Evolutionary conservation across 2,113 vertebrate species (phyloP).

Genomic region (Sphaerodactylus townsendi): DNA sequence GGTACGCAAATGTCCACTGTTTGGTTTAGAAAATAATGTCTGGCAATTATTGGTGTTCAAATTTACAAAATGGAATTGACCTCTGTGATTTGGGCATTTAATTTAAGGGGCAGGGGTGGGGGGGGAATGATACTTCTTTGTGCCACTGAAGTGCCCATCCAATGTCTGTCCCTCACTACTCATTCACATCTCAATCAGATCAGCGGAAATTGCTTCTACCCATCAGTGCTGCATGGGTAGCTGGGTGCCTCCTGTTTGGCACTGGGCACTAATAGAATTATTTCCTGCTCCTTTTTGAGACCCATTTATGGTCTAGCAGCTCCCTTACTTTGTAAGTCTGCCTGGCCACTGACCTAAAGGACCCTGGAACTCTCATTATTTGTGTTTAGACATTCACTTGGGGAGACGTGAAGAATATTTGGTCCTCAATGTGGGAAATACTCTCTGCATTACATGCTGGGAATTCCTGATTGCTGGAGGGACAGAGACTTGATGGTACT

Average conservation of each 20-base stretch:
- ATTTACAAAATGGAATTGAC: not conserved
- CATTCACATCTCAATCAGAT: too few species aligned
- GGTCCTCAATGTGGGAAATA: not conserved
- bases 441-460: not conserved
- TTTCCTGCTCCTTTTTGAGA: not conserved
- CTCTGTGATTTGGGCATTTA: not conserved
- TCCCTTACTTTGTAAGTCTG: not conserved
- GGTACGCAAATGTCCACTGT: constrained; percentile 18
- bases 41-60: not conserved
- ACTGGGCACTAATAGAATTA: not conserved
- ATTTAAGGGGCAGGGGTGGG: not conserved
- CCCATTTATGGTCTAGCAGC: too few species aligned
- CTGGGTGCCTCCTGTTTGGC: not conserved
- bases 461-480: not conserved
- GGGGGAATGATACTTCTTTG: not conserved
- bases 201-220: not conserved
- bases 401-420: not conserved
- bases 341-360: not conserved
- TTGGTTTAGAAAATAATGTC: constrained; percentile 4
- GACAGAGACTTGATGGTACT: too few species aligned
- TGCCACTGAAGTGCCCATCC: not conserved
- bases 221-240: not conserved
- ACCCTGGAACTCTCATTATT: not conserved
- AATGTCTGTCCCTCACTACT: not conserved
- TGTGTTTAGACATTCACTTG: not conserved